Conservation (phyloP, 2,888 invertebrate genomes). For the Neuroscelio doddi region DNA sequence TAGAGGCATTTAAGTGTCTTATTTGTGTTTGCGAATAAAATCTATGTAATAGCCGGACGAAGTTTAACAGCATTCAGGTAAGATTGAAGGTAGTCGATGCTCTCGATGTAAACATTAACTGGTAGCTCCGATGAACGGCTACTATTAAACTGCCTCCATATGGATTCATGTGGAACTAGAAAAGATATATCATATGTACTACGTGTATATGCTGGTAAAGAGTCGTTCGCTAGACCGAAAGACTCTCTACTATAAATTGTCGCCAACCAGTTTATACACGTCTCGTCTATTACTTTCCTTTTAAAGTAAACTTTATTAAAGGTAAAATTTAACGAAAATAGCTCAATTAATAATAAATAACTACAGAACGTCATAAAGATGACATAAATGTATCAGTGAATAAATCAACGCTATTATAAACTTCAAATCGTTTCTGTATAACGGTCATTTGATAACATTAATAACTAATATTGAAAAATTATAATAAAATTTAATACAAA, state of each 20-base stretch:
- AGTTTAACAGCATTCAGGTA: conserved; percentile 7
- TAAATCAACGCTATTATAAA: conserved; percentile 19
- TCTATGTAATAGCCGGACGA: conserved; percentile 11
- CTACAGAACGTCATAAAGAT: conserved; percentile 26
- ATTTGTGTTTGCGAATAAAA: conserved; percentile 23
- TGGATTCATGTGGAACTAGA: conserved; percentile 6
- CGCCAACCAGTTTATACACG: conserved; percentile 43
- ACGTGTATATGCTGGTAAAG: too few relatives aligned
- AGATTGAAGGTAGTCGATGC: conserved; percentile 24
- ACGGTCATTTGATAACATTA: not conserved
- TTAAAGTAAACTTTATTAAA: conserved; percentile 43
- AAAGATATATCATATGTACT: conserved; percentile 13
- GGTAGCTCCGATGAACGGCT: conserved; percentile 7
- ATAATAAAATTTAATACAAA: too few relatives aligned
- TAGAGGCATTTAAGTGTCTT: conserved; percentile 31
- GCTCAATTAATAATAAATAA: conserved; percentile 44
- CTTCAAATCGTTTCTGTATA: conserved; percentile 9
- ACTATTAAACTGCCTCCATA: conserved; percentile 1
- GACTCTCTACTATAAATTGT: conserved; percentile 49
- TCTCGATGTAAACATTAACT: conserved; percentile 21
- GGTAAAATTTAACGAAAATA: conserved; percentile 43
- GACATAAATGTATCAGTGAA: conserved; percentile 31
- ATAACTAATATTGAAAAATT: too few relatives aligned
- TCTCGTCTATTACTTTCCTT: conserved; percentile 40
- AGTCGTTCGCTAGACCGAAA: conserved; percentile 28